Evolutionary conservation across 2,113 vertebrate species (phyloP).

Genomic region (Lichenostomus cassidix): DNA sequence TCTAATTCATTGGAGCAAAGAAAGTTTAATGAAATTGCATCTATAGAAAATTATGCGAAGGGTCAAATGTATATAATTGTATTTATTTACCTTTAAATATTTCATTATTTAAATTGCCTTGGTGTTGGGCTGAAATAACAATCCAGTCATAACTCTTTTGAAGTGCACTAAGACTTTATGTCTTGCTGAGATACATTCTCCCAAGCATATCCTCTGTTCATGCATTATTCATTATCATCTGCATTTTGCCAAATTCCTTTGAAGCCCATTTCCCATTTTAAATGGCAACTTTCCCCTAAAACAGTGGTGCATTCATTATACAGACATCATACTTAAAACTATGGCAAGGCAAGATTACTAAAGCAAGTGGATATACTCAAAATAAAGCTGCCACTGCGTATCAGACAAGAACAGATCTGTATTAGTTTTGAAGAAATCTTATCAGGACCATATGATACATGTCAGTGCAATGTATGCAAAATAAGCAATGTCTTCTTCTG

Average conservation of each 20-base stretch:
- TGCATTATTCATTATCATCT: conserved; percentile 67
- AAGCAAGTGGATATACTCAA: background rate
- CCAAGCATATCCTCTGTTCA: background rate
- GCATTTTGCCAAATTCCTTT: conserved; percentile 43
- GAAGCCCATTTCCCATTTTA: conserved; percentile 45
- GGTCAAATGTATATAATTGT: background rate
- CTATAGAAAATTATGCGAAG: background rate
- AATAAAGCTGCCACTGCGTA: background rate
- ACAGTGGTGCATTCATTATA: background rate
- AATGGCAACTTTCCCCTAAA: background rate
- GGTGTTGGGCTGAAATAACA: background rate
- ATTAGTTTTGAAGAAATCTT: background rate
- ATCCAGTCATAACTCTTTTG: conserved; percentile 36
- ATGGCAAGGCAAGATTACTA: background rate
- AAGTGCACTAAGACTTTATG: conserved; percentile 34
- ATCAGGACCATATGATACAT: background rate
- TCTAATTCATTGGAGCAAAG: background rate
- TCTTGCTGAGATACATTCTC: conserved; percentile 47
- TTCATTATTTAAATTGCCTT: conserved; percentile 44
- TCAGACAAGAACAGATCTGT: background rate
- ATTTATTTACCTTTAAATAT: conserved; percentile 32
- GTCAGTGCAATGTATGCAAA: background rate
- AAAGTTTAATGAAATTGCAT: background rate
- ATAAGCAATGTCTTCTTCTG: background rate
- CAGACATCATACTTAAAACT: background rate